Evolutionary conservation across 2,797 vertebrate species (phyloP), one percentile per base, ranked within the genome.

Genomic region (Acrocephalus scirpaceus): DNA sequence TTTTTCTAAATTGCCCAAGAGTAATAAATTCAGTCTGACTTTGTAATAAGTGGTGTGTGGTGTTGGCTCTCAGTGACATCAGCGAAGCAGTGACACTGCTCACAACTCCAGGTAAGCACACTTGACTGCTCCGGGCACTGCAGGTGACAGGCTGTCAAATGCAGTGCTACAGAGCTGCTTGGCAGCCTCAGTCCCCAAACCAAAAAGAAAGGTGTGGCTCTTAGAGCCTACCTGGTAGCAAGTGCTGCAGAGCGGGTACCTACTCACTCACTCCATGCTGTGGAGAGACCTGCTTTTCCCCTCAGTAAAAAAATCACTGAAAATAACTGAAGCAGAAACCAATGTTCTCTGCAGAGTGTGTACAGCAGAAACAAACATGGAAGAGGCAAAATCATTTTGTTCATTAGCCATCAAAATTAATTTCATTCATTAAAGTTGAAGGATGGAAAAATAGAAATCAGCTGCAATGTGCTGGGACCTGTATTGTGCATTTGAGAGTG

Each of bases 11-110:
- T 97, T 96, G 91, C 88, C 36, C 32, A 87, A 72, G 74, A 86
- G 56, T 93, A 97, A 95, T 97, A 97, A 97, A 96, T 69, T 88
- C 96, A 91, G 76, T 96, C 83, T 96, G 95, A 92, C 94, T 97
- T 97, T 97, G 70, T 97, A 95, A 91, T 86, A 79, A 84, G 19
- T 53, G 75, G 69, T 71, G 57, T 87, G 74, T 83, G 86, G 81
- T 93, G 70, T 83, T 93, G 90, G 93, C 58, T 97, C 42, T 96
- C 60, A 6, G 81, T 47, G 61, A 17, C 29, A 18, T 69, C 32
- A 42, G 42, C 25, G 38, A 40, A 50, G 47, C 11, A 1, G 11
- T 6, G 56, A 42, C 1, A 1, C 36, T 40, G 53, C 51, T 53
- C 23, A 3, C 56, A n/a, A 0, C 8, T 64, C 45, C 19, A 19